These are phyloP conservation scores for Melospiza melodia DNA, from an alignment of 2,113 vertebrate species.

Conservation along the genomic window DNA sequence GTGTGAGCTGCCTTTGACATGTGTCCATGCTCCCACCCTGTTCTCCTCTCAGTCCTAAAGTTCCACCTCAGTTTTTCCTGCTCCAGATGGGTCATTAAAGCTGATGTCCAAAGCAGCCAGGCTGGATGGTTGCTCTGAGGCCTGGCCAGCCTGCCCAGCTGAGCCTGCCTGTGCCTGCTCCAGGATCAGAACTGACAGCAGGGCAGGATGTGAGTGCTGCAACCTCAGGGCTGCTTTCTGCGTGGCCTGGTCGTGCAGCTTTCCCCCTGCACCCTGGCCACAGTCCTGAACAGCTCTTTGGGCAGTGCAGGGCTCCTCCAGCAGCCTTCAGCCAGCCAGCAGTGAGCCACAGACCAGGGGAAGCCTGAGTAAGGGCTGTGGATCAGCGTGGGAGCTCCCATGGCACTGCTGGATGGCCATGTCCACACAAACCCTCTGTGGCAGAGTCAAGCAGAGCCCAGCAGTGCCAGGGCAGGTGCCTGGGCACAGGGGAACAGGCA, in stretches of 20 bases:
- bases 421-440: not conserved
- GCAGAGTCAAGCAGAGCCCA: not conserved
- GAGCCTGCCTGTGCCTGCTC: not conserved
- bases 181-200: fast-evolving
- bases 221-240: not conserved
- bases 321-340: not conserved
- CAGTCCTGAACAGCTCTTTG: not conserved
- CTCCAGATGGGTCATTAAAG: not conserved
- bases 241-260: not conserved
- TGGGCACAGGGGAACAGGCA: fast-evolving
- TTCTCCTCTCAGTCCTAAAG: not conserved
- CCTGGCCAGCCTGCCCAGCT: not conserved
- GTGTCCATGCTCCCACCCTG: not conserved
- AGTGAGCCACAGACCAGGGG: not conserved
- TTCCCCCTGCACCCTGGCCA: not conserved
- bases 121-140: not conserved
- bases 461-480: not conserved
- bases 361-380: not conserved
- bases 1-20: not conserved
- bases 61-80: not conserved
- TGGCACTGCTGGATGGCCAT: not conserved
- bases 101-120: not conserved
- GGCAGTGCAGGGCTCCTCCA: not conserved
- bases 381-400: not conserved
- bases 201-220: not conserved